phyloP scores from a whole-genome alignment of 2,888 invertebrate species.

The Acrocyrtus sp. region DNA sequence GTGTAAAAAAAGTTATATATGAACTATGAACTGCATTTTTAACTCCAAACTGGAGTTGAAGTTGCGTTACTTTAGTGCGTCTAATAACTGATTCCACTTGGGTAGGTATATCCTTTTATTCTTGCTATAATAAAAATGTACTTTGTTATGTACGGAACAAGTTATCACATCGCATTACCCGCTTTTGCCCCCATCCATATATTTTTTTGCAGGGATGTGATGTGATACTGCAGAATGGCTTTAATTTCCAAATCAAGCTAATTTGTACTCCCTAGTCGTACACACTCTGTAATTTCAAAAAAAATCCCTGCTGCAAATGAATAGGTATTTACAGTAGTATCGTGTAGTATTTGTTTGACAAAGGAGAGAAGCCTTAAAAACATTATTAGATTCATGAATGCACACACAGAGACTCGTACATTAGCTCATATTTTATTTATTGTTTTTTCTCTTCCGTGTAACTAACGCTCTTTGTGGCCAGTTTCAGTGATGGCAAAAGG shows the following conservation, averaged over 20 bases:
- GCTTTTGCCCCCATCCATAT: background rate
- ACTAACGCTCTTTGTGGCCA: too few species aligned
- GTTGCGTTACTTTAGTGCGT: too few species aligned
- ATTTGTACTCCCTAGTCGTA: background rate
- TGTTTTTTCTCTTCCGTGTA: background rate
- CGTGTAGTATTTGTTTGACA: slow-evolving; percentile 22
- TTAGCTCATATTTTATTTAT: background rate
- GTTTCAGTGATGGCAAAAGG: too few species aligned
- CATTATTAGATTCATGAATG: background rate
- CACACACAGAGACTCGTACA: background rate
- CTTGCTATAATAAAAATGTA: too few species aligned
- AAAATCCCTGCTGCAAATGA: background rate
- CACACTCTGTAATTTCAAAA: background rate
- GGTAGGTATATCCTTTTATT: too few species aligned
- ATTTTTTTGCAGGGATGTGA: background rate
- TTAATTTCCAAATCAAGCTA: too few species aligned
- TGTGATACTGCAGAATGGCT: background rate
- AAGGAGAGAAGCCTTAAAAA: slow-evolving; percentile 17
- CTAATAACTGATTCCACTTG: too few species aligned
- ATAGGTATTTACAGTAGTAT: background rate
- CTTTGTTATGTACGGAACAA: slow-evolving; percentile 3
- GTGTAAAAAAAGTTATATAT: background rate
- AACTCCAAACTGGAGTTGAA: too few species aligned
- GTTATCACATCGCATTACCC: slow-evolving; percentile 11
- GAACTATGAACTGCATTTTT: slow-evolving; percentile 3